Evolutionary conservation across 2,113 vertebrate species (phyloP).

Genomic region (Agapornis roseicollis): DNA sequence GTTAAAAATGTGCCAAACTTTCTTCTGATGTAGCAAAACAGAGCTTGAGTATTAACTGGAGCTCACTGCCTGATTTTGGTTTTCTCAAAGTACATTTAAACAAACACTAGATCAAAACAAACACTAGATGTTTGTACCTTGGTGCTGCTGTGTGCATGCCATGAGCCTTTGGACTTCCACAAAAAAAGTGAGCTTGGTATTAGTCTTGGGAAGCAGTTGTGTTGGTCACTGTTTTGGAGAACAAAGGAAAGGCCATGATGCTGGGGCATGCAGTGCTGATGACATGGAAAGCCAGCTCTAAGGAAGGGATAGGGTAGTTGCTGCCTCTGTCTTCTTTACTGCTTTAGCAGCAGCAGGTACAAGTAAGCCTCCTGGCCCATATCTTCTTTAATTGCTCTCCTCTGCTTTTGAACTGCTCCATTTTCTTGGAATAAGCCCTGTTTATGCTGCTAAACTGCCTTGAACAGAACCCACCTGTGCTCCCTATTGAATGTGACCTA

Average conservation of each 20-base stretch:
- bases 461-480: not conserved
- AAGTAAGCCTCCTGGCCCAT: not conserved
- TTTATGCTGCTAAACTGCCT: not conserved
- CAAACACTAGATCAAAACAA: not conserved
- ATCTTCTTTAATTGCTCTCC: not conserved
- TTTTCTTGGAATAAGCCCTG: not conserved
- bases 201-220: not conserved
- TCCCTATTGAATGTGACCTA: not conserved
- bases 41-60: not conserved
- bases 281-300: not conserved
- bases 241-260: not conserved
- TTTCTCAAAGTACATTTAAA: not conserved
- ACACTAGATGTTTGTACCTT: not conserved
- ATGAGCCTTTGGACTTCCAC: not conserved
- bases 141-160: not conserved
- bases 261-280: accelerated
- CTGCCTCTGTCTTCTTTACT: not conserved
- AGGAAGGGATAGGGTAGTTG: not conserved
- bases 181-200: not conserved
- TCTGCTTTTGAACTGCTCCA: not conserved
- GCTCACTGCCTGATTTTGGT: not conserved
- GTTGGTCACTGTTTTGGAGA: not conserved
- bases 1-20: not conserved
- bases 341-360: not conserved
- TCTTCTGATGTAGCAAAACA: not conserved